Base-by-base conservation (phyloP, 2,888 invertebrate species). In the Parelbella ahira region DNA sequence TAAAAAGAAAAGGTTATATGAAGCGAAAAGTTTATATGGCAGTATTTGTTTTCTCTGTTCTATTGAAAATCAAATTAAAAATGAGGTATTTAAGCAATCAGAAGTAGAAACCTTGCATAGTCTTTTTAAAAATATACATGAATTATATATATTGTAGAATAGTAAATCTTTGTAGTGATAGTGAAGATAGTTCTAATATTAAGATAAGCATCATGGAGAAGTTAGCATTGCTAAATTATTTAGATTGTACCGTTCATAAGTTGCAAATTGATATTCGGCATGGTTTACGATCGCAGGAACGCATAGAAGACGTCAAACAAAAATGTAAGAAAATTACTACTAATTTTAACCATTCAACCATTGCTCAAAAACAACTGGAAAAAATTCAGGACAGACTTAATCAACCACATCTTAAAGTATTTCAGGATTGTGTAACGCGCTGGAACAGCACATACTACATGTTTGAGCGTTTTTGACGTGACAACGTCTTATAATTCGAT, bases 391-490 rank as follows among this genome's bases (percentile, higher is more conserved):
- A 58, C 33, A 48, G 50, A 32, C 51, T 55, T 1, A 54, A 54
- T 41, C 54, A 54, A 52, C 51, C 49, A 0, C 50, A 49, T 25
- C 48, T 56, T 7, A 48, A 49, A 46, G 51, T 57, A 8, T 47
- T 54, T 5, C 55, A 56, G 37, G 54, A 60, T 49, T 57, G 56
- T 52, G 39, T 49, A 4, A 61, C 60, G 24, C 48, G 58, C 19
- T 60, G 56, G 58, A 59, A 60, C 37, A 56, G 54, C 20, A 60
- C 51, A 4, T 59, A 51, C 28, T 53, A 56, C 30, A 53, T 56
- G 51, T 45, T 53, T 3, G 54, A 54, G 44, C 48, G 54, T 29
- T 51, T 55, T 54, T 53, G 23, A 23, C 23, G 23, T 23, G 23
- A 23, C 23, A 20, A 20, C 20, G 20, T 20, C 20, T 20, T 20